Evolutionary conservation across 2,113 vertebrate genomes (phyloP), one percentile per base, ranked within the genome.

Genomic region (Balaenoptera acutorostrata): DNA sequence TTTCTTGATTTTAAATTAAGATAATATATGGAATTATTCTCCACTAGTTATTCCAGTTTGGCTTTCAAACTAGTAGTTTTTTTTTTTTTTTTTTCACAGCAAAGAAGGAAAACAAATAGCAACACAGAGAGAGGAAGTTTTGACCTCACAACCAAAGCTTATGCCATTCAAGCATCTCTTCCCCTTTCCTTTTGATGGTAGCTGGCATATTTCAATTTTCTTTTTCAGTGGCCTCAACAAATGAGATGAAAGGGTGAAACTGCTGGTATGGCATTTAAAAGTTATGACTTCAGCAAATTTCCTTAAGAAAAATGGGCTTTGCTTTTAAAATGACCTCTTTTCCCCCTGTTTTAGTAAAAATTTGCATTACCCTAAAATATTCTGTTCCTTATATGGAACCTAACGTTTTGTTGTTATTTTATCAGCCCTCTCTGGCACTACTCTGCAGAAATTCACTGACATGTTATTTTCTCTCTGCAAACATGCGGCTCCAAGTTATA

Each of bases 231-330:
- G 41, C 71, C 95, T 95, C 88, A 97, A 92, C 33, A 96, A 25
- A 96, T 57, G 88, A 98, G 27, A 29, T 96, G 90, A 88, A 97
- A 95, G 41, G n/a, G 88, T 72, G 57, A 97, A 96, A 96, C 9
- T 93, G 31, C 89, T 95, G 44, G 57, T 29, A 84, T 81, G 84
- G 18, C 68, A 96, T 96, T 98, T 98, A 96, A 95, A 98, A 98
- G 23, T 71, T 98, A 98, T 94, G 97, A 93, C 0, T 0, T 88
- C 83, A 49, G 64, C 59, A 97, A 88, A 10, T 85, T 78, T 98
- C 91, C 96, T 98, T 87, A 95, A 83, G 83, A 87, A 82, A 93
- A 98, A 96, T 69, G 64, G 88, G 25, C 83, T 97, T 85, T 93
- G 90, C 13, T 98, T 98, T 98, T 88, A 15, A 81, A 82, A 92